These are phyloP conservation scores for Nerophis lumbriciformis DNA, from an alignment of 2,113 vertebrate genomes.

Conservation along the genomic window DNA sequence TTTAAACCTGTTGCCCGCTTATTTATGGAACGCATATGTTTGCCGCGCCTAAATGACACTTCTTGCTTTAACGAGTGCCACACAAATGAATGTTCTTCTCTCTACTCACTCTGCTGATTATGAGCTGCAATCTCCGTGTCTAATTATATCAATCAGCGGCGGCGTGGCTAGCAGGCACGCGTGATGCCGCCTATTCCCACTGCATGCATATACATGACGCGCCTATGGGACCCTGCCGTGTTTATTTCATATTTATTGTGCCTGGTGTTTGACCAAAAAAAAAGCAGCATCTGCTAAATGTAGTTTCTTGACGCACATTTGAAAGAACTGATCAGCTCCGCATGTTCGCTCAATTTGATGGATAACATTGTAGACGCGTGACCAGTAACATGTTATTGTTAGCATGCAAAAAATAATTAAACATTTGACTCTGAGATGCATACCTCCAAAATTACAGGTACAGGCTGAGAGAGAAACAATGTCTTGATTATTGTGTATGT, in stretches of 20 bases:
- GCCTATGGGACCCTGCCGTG: conserved; percentile 1
- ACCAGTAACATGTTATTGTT: too few relatives aligned
- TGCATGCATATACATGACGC: conserved; percentile 51
- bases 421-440: too few relatives aligned
- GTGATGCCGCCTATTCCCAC: conserved; percentile 45
- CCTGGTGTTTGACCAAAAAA: not conserved
- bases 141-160: conserved; percentile 48
- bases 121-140: conserved; percentile 31
- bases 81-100: conserved; percentile 17
- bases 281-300: not conserved
- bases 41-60: not conserved
- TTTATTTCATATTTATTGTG: conserved; percentile 28
- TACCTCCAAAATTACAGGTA: too few relatives aligned
- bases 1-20: not conserved
- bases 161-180: conserved; percentile 27
- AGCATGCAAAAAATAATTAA: too few relatives aligned
- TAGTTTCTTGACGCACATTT: not conserved
- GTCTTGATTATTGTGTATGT: too few relatives aligned
- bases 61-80: not conserved
- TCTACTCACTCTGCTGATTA: conserved; percentile 5
- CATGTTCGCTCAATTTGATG: too few relatives aligned
- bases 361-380: too few relatives aligned
- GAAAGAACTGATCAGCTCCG: too few relatives aligned
- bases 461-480: too few relatives aligned
- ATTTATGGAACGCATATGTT: not conserved